These are phyloP conservation scores for Neocrepidodera transversa DNA, from an alignment of 2,888 invertebrate genomes.

Conservation along the genomic window DNA sequence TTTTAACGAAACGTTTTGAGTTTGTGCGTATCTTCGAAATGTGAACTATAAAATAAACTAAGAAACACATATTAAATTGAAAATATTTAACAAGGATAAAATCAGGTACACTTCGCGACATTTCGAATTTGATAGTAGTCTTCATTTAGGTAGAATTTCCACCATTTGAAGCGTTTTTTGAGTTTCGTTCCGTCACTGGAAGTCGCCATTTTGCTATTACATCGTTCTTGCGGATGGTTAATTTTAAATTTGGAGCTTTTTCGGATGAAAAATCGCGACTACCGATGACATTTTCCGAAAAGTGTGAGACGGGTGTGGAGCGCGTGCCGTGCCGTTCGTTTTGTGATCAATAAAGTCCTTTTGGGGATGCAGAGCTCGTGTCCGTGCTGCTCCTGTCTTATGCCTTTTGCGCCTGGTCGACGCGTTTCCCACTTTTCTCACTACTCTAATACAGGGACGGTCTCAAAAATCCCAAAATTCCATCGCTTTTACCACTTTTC, in stretches of 20 bases:
- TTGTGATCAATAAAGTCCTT: constrained; percentile 57
- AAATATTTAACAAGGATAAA: constrained; percentile 30
- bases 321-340: constrained; percentile 52
- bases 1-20: constrained; percentile 33
- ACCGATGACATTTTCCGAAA: constrained; percentile 41
- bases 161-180: constrained; percentile 56
- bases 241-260: constrained; percentile 24
- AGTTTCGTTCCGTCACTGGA: constrained; percentile 51
- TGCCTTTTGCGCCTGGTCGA: constrained; percentile 19
- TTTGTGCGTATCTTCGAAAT: constrained; percentile 35
- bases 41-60: constrained; percentile 28
- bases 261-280: constrained; percentile 22
- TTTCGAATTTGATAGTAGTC: constrained; percentile 45
- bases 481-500: constrained; percentile 19
- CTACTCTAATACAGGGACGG: not conserved
- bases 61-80: constrained; percentile 36
- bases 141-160: constrained; percentile 55
- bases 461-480: too few relatives aligned
- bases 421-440: constrained; percentile 21
- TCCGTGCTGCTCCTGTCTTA: constrained; percentile 26
- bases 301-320: constrained; percentile 52
- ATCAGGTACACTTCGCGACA: constrained; percentile 52
- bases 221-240: constrained; percentile 26
- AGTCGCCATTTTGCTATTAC: constrained; percentile 39
- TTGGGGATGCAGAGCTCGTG: constrained; percentile 52